Conservation (phyloP, 2,888 invertebrate genomes). For the Athripsodes cinereus region DNA sequence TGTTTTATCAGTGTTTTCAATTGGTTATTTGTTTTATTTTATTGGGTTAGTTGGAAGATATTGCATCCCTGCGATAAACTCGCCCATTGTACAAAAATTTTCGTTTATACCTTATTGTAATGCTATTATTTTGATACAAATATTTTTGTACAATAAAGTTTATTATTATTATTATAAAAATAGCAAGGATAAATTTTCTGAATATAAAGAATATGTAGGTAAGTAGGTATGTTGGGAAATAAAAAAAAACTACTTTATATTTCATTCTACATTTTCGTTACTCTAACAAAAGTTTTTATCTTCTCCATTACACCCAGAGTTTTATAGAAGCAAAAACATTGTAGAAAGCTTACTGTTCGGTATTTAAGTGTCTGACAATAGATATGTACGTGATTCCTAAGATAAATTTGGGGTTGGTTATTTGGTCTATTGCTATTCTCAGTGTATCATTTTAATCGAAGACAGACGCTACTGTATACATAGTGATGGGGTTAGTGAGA, state of each 20-base stretch:
- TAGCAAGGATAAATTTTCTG: no score
- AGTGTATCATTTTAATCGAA: slow-evolving; percentile 19
- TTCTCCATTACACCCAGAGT: slow-evolving; percentile 20
- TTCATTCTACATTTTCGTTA: background rate
- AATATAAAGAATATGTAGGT: no score
- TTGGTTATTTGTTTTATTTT: no score
- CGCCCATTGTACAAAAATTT: no score
- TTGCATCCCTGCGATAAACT: no score
- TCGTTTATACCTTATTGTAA: no score
- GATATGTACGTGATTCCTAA: slow-evolving; percentile 23
- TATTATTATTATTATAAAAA: no score
- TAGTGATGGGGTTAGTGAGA: background rate
- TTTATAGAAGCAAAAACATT: slow-evolving; percentile 18
- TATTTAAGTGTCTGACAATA: slow-evolving; percentile 18
- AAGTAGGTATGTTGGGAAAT: no score
- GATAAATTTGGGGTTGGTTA: slow-evolving; percentile 13
- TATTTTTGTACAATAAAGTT: no score
- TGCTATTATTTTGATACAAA: no score
- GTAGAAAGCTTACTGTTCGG: slow-evolving; percentile 6
- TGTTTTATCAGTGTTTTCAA: no score
- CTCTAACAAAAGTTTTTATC: slow-evolving; percentile 13
- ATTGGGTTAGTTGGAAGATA: no score
- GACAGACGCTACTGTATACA: background rate
- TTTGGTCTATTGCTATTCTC: background rate
- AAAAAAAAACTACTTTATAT: background rate